A percentile compares a stretch with the other conserved stretches of the same genome.
Evolutionary conservation across 2,888 invertebrate species (phyloP).

Genomic region (Aspidiotus destructor): DNA sequence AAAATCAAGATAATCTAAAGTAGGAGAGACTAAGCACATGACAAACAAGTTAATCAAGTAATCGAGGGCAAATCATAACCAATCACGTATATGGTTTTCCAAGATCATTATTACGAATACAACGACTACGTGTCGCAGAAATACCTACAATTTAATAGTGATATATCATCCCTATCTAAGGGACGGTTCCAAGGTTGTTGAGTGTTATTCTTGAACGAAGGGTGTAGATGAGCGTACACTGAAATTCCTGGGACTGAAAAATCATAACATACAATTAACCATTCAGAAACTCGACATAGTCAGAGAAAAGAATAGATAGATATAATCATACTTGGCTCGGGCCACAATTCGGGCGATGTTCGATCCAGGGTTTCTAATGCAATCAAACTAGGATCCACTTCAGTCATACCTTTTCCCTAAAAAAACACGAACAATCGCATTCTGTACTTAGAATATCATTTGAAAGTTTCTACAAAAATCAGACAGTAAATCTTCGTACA

Average conservation of each 20-base stretch:
- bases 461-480: not conserved
- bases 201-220: conserved; percentile 32
- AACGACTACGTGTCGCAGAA: not conserved
- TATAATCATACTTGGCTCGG: conserved; percentile 59
- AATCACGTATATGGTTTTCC: not conserved
- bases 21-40: conserved; percentile 3
- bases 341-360: conserved; percentile 93
- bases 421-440: conserved; percentile 2
- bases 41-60: not conserved
- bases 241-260: conserved; percentile 77
- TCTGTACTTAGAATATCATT: not conserved
- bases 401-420: conserved; percentile 27
- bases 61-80: not conserved
- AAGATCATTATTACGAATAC: too few species aligned
- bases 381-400: conserved; percentile 32
- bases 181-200: conserved; percentile 35
- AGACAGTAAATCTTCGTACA: not conserved
- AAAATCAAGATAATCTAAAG: not conserved
- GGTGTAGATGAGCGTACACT: conserved; percentile 40
- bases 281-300: too few species aligned
- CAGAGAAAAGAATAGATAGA: too few species aligned
- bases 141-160: conserved; percentile 32
- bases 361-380: conserved; percentile 77
- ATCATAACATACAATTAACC: not conserved
- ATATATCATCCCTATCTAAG: conserved; percentile 34